Base-by-base conservation (phyloP, 2,113 vertebrate species). In the Hemichromis elongatus region DNA sequence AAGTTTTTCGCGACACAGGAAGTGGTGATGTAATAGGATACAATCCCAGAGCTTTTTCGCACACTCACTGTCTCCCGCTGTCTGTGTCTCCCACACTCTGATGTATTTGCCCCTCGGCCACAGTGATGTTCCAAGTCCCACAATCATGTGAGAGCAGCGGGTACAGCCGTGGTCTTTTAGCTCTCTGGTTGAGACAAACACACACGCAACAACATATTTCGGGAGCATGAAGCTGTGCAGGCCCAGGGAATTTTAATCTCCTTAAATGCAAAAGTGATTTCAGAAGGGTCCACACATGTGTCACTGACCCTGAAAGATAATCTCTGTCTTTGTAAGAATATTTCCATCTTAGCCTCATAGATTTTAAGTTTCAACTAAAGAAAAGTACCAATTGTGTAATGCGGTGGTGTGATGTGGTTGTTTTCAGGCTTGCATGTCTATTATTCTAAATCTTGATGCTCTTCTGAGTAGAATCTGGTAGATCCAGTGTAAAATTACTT, bases 21-120 rank as follows among this genome's bases (percentile, higher is more conserved):
- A 92, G 89, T 88, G 90, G 85, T 93, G 94, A 94, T 92, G 93
- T 93, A 93, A 94, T 88, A 85, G 24, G 45, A 57, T n/a, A 87
- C 80, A 84, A 79, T 87, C 55, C 66, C 10, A 82, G 77, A 82
- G 89, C 83, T 86, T 85, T 91, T 90, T 93, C 90, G 77, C 92
- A 92, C 86, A 88, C 83, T 92, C 81, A 21, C 82, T 86, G 89
- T 89, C 88, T 86, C 81, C 84, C 3, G 0, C 59, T 73, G 68
- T 82, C 68, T n/a, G 33, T 3, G 52, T 78, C 70, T 85, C 87
- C 86, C 83, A 82, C 88, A 86, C 79, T 3, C 75, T 85, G 47
- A 53, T 78, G 84, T 54, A 45, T 88, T 86, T 87, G 82, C 91
- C 89, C 80, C 45, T 28, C 30, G 21, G 86, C 91, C 73, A 82